A percentile compares a stretch with the other conserved stretches of the same genome.
These are phyloP conservation scores for Pyrochroa serraticornis DNA, from an alignment of 2,888 invertebrate species.

Conservation along the genomic window DNA sequence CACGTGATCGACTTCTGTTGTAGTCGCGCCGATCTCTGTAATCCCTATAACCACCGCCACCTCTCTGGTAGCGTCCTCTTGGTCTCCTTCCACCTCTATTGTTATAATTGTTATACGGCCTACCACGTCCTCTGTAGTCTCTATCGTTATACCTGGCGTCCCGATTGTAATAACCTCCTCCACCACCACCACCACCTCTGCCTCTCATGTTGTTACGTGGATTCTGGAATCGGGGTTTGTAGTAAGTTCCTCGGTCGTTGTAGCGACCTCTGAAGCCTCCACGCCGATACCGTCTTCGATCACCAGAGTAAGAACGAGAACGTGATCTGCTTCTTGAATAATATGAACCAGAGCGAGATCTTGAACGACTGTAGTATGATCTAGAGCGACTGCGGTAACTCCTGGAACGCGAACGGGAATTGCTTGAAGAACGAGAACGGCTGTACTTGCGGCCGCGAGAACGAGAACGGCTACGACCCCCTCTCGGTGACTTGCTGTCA, in stretches of 20 bases:
- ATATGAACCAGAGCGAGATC: constrained; percentile 59
- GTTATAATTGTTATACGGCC: constrained; percentile 51
- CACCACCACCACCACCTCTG: constrained; percentile 53
- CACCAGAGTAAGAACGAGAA: constrained; percentile 64
- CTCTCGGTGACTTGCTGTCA: constrained; percentile 65
- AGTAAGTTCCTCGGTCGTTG: constrained; percentile 77
- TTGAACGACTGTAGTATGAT: constrained; percentile 66
- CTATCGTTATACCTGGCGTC: constrained; percentile 53
- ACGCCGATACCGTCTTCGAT: constrained; percentile 54
- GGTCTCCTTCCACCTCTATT: constrained; percentile 46
- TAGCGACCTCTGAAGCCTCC: constrained; percentile 60
- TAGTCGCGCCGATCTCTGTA: constrained; percentile 69
- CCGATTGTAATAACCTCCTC: constrained; percentile 52
- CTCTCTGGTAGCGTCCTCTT: constrained; percentile 53
- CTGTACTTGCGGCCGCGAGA: constrained; percentile 61
- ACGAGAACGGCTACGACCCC: constrained; percentile 69
- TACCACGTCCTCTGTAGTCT: constrained; percentile 51
- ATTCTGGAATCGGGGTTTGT: constrained; percentile 77
- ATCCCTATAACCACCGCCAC: constrained; percentile 65
- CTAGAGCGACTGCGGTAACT: constrained; percentile 62
- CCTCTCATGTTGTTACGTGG: constrained; percentile 63
- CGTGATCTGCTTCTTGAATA: constrained; percentile 67
- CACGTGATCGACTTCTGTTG: constrained; percentile 62
- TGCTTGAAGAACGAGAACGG: constrained; percentile 55
- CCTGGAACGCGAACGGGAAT: constrained; percentile 60